Evolutionary conservation across 2,888 invertebrate genomes (phyloP), one percentile per base, ranked within the genome.

Genomic region (Lampropteryx suffumata): DNA sequence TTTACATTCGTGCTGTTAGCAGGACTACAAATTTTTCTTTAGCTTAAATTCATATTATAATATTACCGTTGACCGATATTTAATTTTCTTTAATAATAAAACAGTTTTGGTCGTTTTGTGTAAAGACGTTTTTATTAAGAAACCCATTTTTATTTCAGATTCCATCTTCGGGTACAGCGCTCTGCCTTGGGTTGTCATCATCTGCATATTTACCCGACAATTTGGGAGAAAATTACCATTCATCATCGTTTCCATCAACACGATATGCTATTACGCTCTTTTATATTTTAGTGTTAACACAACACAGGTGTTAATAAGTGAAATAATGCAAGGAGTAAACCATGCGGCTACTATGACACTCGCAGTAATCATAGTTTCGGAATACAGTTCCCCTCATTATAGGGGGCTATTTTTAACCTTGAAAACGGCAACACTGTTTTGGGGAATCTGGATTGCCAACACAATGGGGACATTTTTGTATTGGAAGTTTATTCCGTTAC

Each of bases 371-470:
- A 56, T 70, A 1, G 50, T 72, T 0, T 57, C 64, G 0, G 73
- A 76, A 53, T 74, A 70, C 6, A 54, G 64, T 0, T 61, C 69
- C 0, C 68, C 70, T 0, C 63, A 64, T 34, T 66, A 67, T 14
- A 52, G 72, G 26, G 71, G 67, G 0, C 36, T 66, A 13, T 69
- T 71, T 35, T 49, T 73, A 4, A 62, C 69, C 0, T 48, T 73
- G 0, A 73, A 72, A 52, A 64, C 69, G 0, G 69, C 73, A 0
- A 64, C 64, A 0, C 39, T 67, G 0, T 63, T 63, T 4, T 71
- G 71, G 69, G 73, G 72, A 1, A 42, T 71, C 1, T 73, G 71
- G 69, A 59, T 63, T 3, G 57, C 75, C 0, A 74, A 76, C 27
- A 62, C 67, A 0, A 63, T 73, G 10, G 76, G 74, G 2, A 67